Evolutionary conservation across 2,888 invertebrate genomes (phyloP), one percentile per base, ranked within the genome.

Genomic region (Drepanosiphum platanoidis): DNA sequence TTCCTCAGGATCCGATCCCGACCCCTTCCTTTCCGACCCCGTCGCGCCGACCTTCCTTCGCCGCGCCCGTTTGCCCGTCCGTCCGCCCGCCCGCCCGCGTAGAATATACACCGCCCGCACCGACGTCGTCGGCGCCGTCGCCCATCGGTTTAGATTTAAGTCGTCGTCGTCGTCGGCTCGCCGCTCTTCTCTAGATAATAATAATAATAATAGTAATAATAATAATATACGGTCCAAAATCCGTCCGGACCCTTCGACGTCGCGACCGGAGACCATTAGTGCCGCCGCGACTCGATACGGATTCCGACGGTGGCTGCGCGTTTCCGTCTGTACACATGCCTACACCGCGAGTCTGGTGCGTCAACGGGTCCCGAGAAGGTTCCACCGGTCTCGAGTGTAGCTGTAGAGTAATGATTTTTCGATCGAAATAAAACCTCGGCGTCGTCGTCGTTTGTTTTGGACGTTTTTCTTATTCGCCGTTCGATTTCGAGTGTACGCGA

Each of bases 211-310:
- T n/a, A n/a, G n/a, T n/a, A n/a, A n/a, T n/a, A n/a, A n/a, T n/a
- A n/a, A n/a, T n/a, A n/a, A n/a, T n/a, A n/a, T n/a, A n/a, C n/a
- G n/a, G n/a, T n/a, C 27, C 30, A n/a, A 61, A 61, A 61, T 15
- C 52, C n/a, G 9, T 7, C 34, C 34, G 75, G 8, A 75, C 75
- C 52, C 75, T 75, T 58, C 52, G 13, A 34, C 34, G 34, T 34
- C 30, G 34, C 52, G 34, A 18, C 52, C 75, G 52, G n/a, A 75
- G 75, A 75, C 75, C 75, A 75, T 75, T 75, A 75, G 75, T n/a
- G 52, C 58, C 52, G n/a, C 34, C 32, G 58, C 34, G 75, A n/a
- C 32, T n/a, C 52, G n/a, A 58, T n/a, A n/a, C 30, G 75, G 75
- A 52, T 52, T 74, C 46, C 30, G 46, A 46, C 72, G 42, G 30